Evolutionary conservation across 2,113 vertebrate species (phyloP).

Genomic region (Zapornia atra): DNA sequence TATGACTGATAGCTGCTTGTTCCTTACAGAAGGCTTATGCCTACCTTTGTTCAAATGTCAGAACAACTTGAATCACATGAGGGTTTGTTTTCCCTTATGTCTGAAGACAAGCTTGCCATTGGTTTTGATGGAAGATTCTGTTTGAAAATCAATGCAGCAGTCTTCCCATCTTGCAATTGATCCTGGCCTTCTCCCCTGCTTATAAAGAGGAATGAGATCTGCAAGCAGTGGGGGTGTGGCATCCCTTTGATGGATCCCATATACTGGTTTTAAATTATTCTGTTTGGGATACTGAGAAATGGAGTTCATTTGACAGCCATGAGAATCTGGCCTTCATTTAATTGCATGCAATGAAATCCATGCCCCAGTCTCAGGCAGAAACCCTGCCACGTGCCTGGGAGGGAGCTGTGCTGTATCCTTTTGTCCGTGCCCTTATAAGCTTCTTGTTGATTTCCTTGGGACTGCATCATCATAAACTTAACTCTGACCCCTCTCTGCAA

Average conservation of each 20-base stretch:
- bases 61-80: background rate
- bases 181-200: background rate
- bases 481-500: background rate
- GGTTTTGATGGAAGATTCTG: slow-evolving; percentile 56
- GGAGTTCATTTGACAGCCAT: slow-evolving; percentile 16
- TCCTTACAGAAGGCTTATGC: background rate
- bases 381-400: fast-evolving
- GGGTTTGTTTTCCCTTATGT: background rate
- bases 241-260: slow-evolving; percentile 5
- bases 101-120: background rate
- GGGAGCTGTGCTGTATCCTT: background rate
- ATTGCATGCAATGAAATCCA: background rate
- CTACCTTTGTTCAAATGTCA: background rate
- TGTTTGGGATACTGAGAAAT: slow-evolving; percentile 24
- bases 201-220: slow-evolving; percentile 5
- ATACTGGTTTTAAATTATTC: slow-evolving; percentile 51
- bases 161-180: slow-evolving; percentile 27
- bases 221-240: background rate
- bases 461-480: background rate
- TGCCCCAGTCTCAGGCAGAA: background rate
- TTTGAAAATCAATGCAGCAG: slow-evolving; percentile 48
- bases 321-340: slow-evolving; percentile 14
- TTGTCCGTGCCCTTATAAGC: background rate
- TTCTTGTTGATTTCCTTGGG: background rate
- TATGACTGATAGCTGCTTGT: background rate